phyloP scores from a whole-genome alignment of 1,140 invertebrate genomes.

The Caenorhabditis brenneri region DNA sequence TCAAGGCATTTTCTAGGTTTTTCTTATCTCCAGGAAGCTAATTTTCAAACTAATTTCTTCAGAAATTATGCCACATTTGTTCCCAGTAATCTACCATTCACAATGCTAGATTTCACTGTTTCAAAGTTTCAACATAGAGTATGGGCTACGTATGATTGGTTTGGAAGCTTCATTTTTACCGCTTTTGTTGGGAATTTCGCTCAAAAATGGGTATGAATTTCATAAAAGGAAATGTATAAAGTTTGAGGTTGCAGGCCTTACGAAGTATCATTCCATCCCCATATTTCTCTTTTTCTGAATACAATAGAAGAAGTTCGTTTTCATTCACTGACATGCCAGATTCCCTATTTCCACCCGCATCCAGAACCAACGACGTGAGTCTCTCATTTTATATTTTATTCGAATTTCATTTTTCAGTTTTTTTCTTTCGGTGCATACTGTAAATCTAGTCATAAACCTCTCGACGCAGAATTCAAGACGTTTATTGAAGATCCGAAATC shows the following conservation, averaged over 20 bases:
- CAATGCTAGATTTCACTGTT: not conserved
- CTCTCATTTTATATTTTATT: not conserved
- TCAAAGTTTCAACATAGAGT: not conserved
- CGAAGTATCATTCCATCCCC: not conserved
- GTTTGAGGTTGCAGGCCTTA: not conserved
- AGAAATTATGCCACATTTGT: constrained; percentile 18
- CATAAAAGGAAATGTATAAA: not conserved
- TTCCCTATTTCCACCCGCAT: not conserved
- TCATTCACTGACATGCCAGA: not conserved
- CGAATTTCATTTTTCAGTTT: not conserved
- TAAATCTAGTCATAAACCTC: not conserved
- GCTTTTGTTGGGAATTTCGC: not conserved
- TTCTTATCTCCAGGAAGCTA: not conserved
- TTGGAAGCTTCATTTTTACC: not conserved
- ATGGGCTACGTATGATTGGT: constrained; percentile 14
- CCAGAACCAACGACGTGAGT: not conserved
- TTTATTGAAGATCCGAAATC: constrained; percentile 24
- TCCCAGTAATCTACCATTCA: constrained; percentile 4
- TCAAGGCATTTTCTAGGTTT: not conserved
- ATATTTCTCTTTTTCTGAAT: not conserved
- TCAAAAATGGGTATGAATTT: not conserved
- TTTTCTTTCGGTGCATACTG: constrained; percentile 4
- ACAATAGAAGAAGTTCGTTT: not conserved
- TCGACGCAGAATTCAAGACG: not conserved
- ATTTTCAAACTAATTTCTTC: too few relatives aligned